These are phyloP conservation scores for Threskiornis aethiopicus DNA, from an alignment of 2,797 vertebrate species.

Conservation along the genomic window DNA sequence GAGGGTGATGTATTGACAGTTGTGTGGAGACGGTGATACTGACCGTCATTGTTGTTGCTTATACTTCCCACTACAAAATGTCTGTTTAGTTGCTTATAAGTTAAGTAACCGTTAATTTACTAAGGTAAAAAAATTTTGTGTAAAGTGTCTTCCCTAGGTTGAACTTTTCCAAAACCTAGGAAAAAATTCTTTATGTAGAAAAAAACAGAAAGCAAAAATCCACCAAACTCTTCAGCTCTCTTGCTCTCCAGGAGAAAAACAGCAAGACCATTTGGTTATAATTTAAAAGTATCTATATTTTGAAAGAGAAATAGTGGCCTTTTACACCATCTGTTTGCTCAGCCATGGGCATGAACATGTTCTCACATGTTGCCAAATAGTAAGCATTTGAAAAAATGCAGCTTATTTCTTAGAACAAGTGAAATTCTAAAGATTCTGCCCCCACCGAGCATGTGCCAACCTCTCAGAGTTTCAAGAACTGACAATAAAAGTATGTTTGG, in stretches of 20 bases:
- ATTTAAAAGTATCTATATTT: neutral
- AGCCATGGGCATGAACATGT: neutral
- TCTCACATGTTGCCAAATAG: neutral
- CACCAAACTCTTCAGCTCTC: neutral
- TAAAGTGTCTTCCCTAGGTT: neutral
- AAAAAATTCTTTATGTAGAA: neutral
- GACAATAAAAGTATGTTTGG: neutral
- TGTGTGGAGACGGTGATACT: neutral
- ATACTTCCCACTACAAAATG: neutral
- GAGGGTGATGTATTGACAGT: neutral
- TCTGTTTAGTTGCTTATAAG: neutral
- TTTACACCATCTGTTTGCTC: neutral
- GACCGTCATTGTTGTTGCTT: neutral
- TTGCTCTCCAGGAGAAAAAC: neutral
- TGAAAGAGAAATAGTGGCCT: neutral
- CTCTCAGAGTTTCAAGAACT: neutral
- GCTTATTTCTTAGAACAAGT: neutral
- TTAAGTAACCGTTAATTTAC: neutral
- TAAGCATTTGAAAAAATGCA: neutral
- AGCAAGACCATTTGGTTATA: neutral
- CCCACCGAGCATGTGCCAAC: fast-evolving
- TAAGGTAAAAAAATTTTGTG: neutral
- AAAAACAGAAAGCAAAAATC: neutral
- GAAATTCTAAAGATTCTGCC: neutral
- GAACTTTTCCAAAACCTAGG: neutral